Evolutionary conservation across 2,888 invertebrate species (phyloP), one percentile per base, ranked within the genome.

Genomic region (Cryptus viduatorius): DNA sequence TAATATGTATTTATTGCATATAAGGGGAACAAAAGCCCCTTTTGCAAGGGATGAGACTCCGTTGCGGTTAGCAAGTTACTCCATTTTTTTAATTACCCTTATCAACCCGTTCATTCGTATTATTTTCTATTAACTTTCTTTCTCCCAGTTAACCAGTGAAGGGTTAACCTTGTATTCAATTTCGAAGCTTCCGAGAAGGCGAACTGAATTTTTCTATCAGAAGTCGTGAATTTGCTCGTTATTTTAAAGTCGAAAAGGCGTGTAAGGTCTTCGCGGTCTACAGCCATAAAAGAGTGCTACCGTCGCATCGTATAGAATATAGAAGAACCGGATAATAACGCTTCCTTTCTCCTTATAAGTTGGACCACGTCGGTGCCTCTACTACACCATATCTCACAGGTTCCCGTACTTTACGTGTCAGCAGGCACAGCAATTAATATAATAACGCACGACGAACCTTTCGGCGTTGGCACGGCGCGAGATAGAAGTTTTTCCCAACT

Each of bases 351-450:
- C 83, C 86, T 77, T 85, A 83, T 81, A 81, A 61, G 76, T 24
- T 42, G 65, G 46, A 79, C 64, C 83, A 56, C 19, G 56, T 50
- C 44, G 61, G 61, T 73, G 65, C 59, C 53, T 44, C 72, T 53
- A 46, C 64, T 42, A 69, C 75, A 73, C 64, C 59, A 87, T 79
- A 83, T 83, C 56, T 46, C 67, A 56, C 73, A 56, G 56, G 46
- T 82, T 81, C 79, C 59, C 81, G 65, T 59, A 77, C 82, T 75
- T 61, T 46, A 76, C 83, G 80, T 83, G 83, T 80, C 83, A 83
- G 84, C 86, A 50, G 82, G 83, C 76, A 68, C 56, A 64, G 86
- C 87, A 89, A 89, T 89, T 90, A 88, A 89, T 88, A 88, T 88
- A 88, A 89, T 89, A 89, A 89, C 86, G 73, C 84, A 72, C 83